Conservation (phyloP, 1,140 invertebrate species). For the Tenebrio molitor region DNA sequence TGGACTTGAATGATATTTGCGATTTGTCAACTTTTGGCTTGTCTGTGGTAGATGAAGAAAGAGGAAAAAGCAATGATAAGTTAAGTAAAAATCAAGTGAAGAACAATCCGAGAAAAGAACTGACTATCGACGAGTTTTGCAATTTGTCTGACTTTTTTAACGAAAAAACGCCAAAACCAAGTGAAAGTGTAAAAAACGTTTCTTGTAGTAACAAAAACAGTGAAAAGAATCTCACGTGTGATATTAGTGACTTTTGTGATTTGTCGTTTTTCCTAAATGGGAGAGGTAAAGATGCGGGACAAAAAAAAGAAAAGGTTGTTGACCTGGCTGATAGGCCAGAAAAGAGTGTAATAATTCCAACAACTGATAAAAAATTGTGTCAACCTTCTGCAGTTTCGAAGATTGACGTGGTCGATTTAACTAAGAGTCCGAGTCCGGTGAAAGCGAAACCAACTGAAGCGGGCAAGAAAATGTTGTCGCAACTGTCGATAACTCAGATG, state of each 20-base stretch:
- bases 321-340: neutral
- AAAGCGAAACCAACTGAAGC: neutral
- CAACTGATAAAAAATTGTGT: too few relatives aligned
- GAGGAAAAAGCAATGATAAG: too few relatives aligned
- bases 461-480: neutral
- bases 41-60: neutral
- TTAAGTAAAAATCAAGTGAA: neutral
- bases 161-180: neutral
- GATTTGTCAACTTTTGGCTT: constrained; percentile 49
- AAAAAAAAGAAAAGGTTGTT: constrained; percentile 14
- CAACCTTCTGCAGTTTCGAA: too few relatives aligned
- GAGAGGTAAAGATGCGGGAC: neutral
- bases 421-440: constrained; percentile 33
- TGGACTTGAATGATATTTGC: constrained; percentile 41
- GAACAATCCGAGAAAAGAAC: neutral
- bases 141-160: constrained; percentile 3
- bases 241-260: constrained; percentile 54
- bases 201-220: too few relatives aligned
- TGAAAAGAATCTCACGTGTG: too few relatives aligned
- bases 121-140: constrained; percentile 35
- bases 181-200: neutral
- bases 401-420: constrained; percentile 35
- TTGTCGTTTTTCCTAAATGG: constrained; percentile 53
- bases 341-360: constrained; percentile 2
- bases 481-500: constrained; percentile 55